Evolutionary conservation across 2,113 vertebrate genomes (phyloP).

Genomic region (Hystrix cristata): DNA sequence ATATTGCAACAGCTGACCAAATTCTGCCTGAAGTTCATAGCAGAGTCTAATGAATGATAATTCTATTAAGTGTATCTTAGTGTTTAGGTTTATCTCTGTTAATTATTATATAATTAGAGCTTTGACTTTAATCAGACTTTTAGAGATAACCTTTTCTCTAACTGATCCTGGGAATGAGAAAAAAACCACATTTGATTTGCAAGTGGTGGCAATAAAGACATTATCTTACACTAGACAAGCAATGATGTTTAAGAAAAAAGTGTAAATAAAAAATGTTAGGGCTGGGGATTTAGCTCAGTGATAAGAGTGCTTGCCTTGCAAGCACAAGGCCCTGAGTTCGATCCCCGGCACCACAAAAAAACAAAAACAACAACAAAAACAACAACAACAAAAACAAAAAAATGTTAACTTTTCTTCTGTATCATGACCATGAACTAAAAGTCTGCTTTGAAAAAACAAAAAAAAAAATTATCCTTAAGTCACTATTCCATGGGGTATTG

Average conservation of each 20-base stretch:
- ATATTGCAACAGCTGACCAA: conserved; percentile 31
- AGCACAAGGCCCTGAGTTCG: too few relatives aligned
- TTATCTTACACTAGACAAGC: not conserved
- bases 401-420: not conserved
- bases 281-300: too few relatives aligned
- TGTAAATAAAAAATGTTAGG: not conserved
- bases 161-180: not conserved
- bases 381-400: not conserved
- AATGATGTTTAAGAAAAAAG: not conserved
- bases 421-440: conserved; percentile 28
- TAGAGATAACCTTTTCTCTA: not conserved
- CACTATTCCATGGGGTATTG: not conserved
- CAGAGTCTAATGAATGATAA: not conserved
- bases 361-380: too few relatives aligned
- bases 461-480: not conserved
- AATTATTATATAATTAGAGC: conserved; percentile 35
- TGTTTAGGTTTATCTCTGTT: conserved; percentile 18
- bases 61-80: conserved; percentile 1
- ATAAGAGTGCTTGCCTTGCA: too few relatives aligned
- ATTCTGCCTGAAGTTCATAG: not conserved
- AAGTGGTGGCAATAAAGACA: not conserved
- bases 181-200: not conserved
- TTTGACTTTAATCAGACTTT: conserved; percentile 2
- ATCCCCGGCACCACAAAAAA: too few relatives aligned
- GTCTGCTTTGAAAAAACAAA: not conserved